A percentile compares a stretch with the other conserved stretches of the same genome.
These are phyloP conservation scores for Gymnocypris eckloni DNA, from an alignment of 2,797 vertebrate genomes.

Conservation along the genomic window DNA sequence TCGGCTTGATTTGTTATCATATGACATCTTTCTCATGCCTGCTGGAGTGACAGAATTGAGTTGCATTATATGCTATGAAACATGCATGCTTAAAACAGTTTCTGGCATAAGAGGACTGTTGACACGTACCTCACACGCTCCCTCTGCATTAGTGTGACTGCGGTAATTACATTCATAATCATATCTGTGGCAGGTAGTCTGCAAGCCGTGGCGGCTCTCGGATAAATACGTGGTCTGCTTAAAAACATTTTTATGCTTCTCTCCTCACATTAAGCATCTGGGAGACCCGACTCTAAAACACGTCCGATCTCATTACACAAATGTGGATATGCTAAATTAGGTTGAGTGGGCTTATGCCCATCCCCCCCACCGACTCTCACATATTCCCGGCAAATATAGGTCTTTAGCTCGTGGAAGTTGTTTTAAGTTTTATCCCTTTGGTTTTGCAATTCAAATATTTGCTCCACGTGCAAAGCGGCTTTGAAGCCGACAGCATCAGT, in stretches of 20 bases:
- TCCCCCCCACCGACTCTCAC: slow-evolving; percentile 69
- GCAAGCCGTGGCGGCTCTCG: slow-evolving; percentile 70
- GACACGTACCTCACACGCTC: background rate
- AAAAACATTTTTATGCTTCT: slow-evolving; percentile 80
- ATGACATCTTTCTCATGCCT: slow-evolving; percentile 62
- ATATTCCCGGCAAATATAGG: slow-evolving; percentile 66
- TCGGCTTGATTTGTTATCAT: slow-evolving; percentile 67
- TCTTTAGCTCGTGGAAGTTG: slow-evolving; percentile 82
- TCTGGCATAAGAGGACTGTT: slow-evolving; percentile 12
- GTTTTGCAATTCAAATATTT: slow-evolving; percentile 99
- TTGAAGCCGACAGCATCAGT: slow-evolving; percentile 92
- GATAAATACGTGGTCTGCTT: slow-evolving; percentile 77
- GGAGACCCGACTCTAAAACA: slow-evolving; percentile 77
- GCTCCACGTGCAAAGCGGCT: slow-evolving; percentile 89
- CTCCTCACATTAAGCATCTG: slow-evolving; percentile 76
- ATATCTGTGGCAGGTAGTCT: slow-evolving; percentile 77
- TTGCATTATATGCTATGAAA: slow-evolving; percentile 5
- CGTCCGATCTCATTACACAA: slow-evolving; percentile 84
- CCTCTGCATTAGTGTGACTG: slow-evolving; percentile 69
- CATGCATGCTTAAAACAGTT: slow-evolving; percentile 33
- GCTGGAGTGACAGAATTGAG: slow-evolving; percentile 60
- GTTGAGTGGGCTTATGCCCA: slow-evolving; percentile 70
- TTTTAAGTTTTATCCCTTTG: slow-evolving; percentile 75
- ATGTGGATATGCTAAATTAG: slow-evolving; percentile 83
- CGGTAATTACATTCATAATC: slow-evolving; percentile 81